Percentiles rank a stretch among this genome's conserved stretches.
These are phyloP conservation scores for Xanthorhoe spadicearia DNA, from an alignment of 2,888 invertebrate species.

Conservation along the genomic window DNA sequence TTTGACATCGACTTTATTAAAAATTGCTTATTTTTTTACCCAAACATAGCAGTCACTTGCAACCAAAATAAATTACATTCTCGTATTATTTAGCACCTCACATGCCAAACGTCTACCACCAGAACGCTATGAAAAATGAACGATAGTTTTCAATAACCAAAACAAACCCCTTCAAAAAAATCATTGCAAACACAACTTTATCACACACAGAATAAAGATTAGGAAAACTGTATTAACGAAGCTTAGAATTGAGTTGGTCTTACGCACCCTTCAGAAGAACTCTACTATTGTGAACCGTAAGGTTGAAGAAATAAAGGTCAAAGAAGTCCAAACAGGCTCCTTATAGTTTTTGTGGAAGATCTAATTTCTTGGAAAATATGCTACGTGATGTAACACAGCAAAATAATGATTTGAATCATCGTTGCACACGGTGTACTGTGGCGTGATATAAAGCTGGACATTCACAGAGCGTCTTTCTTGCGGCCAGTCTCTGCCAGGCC, in stretches of 20 bases:
- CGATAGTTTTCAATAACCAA: conserved; percentile 51
- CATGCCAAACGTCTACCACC: conserved; percentile 54
- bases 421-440: conserved; percentile 42
- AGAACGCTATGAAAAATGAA: conserved; percentile 64
- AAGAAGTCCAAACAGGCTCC: conserved; percentile 42
- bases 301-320: conserved; percentile 7
- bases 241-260: conserved; percentile 40
- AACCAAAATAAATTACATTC: conserved; percentile 39
- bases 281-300: conserved; percentile 18
- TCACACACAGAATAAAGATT: neutral
- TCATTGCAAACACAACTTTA: conserved; percentile 6
- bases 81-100: conserved; percentile 51
- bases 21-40: neutral
- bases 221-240: neutral
- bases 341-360: conserved; percentile 60
- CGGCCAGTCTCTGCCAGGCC: neutral
- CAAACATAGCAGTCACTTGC: conserved; percentile 32
- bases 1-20: too few relatives aligned
- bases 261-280: conserved; percentile 40
- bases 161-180: conserved; percentile 2
- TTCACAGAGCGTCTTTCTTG: conserved; percentile 15
- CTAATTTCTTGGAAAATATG: conserved; percentile 76
- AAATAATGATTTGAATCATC: conserved; percentile 73
- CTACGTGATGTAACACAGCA: conserved; percentile 74
- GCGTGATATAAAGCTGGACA: conserved; percentile 44